Evolutionary conservation across 1,140 invertebrate genomes (phyloP).

Genomic region (Drosophila willistoni): DNA sequence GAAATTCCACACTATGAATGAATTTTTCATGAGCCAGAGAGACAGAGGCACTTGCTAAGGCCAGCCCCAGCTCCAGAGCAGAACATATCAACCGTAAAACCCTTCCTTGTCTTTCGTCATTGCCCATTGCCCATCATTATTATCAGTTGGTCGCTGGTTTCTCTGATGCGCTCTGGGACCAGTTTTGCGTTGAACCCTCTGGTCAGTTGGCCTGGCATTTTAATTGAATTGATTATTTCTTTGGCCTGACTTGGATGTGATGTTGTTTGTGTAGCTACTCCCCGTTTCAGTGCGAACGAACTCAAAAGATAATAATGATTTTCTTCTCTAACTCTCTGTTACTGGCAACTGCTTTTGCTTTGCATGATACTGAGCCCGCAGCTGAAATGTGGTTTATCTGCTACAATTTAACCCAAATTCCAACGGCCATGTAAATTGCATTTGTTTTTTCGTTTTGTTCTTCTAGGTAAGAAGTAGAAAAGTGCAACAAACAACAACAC

Average conservation of each 20-base stretch:
- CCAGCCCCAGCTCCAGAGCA: constrained; percentile 14
- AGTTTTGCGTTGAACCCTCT: constrained; percentile 43
- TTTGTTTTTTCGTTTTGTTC: constrained; percentile 49
- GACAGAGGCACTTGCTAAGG: constrained; percentile 40
- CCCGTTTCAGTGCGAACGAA: constrained; percentile 10
- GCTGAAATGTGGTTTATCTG: constrained; percentile 72
- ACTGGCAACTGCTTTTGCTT: constrained; percentile 37
- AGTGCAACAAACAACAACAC: constrained; percentile 66
- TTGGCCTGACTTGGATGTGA: constrained; percentile 69
- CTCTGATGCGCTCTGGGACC: constrained; percentile 17
- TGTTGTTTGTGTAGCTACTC: constrained; percentile 59
- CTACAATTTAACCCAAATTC: constrained; percentile 81
- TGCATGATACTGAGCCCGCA: constrained; percentile 47
- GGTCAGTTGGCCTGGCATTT: constrained; percentile 76
- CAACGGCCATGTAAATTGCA: constrained; percentile 68
- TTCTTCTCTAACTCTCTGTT: constrained; percentile 34
- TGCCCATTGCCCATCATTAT: constrained; percentile 46
- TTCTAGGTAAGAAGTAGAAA: constrained; percentile 22
- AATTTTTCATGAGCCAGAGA: constrained; percentile 77
- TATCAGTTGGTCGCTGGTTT: constrained; percentile 34
- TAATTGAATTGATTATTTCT: constrained; percentile 82
- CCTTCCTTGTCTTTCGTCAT: constrained; percentile 15
- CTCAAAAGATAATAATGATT: constrained; percentile 65
- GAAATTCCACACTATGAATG: constrained; percentile 83
- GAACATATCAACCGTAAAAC: constrained; percentile 15